Conservation (phyloP, 1,140 invertebrate genomes). For the Latrodectus geometricus region DNA sequence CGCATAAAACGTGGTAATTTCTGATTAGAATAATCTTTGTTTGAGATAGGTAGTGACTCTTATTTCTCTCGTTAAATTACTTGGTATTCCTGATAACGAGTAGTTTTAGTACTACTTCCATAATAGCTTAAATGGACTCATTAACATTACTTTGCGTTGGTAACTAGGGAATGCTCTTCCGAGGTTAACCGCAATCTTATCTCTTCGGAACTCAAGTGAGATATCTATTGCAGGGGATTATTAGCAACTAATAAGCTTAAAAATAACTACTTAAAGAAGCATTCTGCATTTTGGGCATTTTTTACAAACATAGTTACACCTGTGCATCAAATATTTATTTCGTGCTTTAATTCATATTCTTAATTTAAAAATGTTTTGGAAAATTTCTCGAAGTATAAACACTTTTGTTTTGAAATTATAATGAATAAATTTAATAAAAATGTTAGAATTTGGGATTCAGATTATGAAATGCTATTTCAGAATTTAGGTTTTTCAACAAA, state of each 20-base stretch:
- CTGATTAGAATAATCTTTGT: slow-evolving; percentile 3
- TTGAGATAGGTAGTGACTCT: not conserved
- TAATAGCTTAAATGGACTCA: slow-evolving; percentile 23
- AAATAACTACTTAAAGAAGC: not conserved
- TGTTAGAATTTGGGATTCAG: no score
- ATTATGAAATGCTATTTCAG: not conserved
- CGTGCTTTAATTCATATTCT: no score
- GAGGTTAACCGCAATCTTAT: not conserved
- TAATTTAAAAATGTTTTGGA: not conserved
- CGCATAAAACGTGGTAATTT: not conserved
- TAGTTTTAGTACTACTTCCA: slow-evolving; percentile 27
- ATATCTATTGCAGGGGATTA: not conserved
- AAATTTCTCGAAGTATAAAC: not conserved
- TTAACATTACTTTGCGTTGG: slow-evolving; percentile 31
- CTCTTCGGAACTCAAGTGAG: not conserved
- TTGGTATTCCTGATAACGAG: slow-evolving; percentile 4
- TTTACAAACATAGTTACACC: no score
- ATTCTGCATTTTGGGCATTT: no score
- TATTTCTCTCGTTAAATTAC: slow-evolving; percentile 22
- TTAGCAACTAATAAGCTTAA: not conserved
- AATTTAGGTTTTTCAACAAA: not conserved
- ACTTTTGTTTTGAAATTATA: not conserved
- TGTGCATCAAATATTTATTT: no score
- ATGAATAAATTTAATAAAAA: slow-evolving; percentile 4
- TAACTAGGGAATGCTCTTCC: slow-evolving; percentile 11